phyloP scores from a whole-genome alignment of 2,113 vertebrate species.

The Chitala chitala region DNA sequence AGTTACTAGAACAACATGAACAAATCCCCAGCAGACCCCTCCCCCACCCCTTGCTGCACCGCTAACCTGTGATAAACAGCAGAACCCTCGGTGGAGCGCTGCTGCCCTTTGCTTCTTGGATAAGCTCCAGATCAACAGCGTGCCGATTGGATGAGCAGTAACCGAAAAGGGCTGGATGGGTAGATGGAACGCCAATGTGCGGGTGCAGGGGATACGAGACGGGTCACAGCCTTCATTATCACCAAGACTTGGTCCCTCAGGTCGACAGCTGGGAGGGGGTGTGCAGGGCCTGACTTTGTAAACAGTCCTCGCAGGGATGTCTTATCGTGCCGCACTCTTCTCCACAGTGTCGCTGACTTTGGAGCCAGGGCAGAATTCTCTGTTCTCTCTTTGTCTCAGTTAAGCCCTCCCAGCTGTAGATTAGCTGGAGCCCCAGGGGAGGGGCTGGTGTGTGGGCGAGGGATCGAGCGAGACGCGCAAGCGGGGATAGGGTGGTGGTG shows the following conservation, averaged over 20 bases:
- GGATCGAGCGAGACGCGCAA: constrained; percentile 3
- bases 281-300: not conserved
- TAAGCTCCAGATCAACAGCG: not conserved
- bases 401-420: constrained; percentile 12
- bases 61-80: not conserved
- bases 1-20: too few relatives aligned
- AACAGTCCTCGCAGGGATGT: not conserved
- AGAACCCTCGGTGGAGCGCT: not conserved
- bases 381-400: constrained; percentile 16
- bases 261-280: not conserved
- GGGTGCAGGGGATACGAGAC: not conserved
- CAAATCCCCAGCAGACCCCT: not conserved
- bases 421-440: not conserved
- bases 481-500: constrained; percentile 42
- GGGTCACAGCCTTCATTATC: not conserved
- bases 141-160: not conserved
- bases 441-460: not conserved
- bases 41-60: not conserved
- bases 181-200: not conserved
- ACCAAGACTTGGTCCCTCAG: not conserved
- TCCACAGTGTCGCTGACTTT: not conserved
- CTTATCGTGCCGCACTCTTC: not conserved
- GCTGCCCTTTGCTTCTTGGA: not conserved
- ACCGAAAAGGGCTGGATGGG: not conserved
- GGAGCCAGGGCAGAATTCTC: not conserved